These are phyloP conservation scores for Pantala flavescens DNA, from an alignment of 1,140 invertebrate genomes.

Conservation along the genomic window DNA sequence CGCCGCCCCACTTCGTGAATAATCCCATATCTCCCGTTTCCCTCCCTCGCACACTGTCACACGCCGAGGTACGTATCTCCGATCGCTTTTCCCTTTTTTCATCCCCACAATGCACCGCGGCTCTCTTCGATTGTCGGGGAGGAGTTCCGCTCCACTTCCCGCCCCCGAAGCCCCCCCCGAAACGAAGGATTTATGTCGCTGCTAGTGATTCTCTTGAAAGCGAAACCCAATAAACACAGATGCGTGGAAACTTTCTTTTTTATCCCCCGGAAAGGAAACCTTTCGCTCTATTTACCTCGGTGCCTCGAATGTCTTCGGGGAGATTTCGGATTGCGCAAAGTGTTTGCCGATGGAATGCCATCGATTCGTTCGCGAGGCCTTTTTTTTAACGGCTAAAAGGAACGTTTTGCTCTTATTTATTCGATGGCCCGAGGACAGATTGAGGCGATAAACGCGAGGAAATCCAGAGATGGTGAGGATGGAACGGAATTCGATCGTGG, in stretches of 20 bases:
- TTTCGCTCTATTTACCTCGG: too few relatives aligned
- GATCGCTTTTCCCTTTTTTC: background rate
- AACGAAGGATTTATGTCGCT: constrained; percentile 1
- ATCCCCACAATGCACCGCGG: background rate
- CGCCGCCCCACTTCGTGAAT: background rate
- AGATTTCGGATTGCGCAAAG: too few relatives aligned
- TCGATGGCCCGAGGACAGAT: too few relatives aligned
- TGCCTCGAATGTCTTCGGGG: too few relatives aligned
- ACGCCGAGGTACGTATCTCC: background rate
- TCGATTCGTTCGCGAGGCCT: too few relatives aligned
- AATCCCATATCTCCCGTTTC: background rate
- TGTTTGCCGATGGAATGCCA: too few relatives aligned
- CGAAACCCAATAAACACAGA: background rate
- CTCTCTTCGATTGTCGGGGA: background rate
- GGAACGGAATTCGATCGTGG: too few relatives aligned
- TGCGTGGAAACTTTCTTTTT: background rate
- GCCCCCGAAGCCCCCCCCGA: background rate
- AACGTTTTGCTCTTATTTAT: too few relatives aligned
- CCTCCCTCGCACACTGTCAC: background rate
- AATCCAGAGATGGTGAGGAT: too few relatives aligned
- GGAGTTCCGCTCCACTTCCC: background rate
- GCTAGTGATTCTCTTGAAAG: constrained; percentile 1
- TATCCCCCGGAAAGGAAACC: background rate
- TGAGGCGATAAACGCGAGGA: too few relatives aligned
- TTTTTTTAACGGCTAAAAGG: too few relatives aligned